Percentiles rank a stretch among this genome's conserved stretches.
phyloP scores from a whole-genome alignment of 2,888 invertebrate species.

The Autographa pulchrina region DNA sequence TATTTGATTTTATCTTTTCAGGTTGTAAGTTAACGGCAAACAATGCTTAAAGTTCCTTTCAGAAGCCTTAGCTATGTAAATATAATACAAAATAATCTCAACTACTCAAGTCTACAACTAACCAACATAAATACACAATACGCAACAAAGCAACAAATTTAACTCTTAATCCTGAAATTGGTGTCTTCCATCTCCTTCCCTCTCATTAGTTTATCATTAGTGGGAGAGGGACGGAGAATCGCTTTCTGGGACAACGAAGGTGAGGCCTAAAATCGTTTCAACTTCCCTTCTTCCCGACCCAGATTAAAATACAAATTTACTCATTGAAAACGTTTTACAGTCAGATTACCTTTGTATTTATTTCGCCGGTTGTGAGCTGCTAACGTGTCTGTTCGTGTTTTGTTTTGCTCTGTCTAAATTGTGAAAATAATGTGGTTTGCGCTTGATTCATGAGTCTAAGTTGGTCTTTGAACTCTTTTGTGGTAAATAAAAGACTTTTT shows the following conservation, averaged over 20 bases:
- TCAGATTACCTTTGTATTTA: conserved; percentile 76
- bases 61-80: conserved; percentile 14
- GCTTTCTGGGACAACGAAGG: conserved; percentile 44
- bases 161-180: conserved; percentile 50
- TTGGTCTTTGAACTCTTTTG: not conserved
- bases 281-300: conserved; percentile 55
- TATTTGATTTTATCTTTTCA: too few relatives aligned
- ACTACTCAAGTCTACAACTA: conserved; percentile 41
- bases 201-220: not conserved
- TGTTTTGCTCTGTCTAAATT: conserved; percentile 24
- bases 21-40: not conserved
- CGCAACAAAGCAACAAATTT: conserved; percentile 56
- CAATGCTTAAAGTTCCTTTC: conserved; percentile 6
- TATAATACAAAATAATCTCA: conserved; percentile 17
- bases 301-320: conserved; percentile 84
- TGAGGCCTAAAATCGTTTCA: conserved; percentile 55
- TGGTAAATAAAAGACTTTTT: too few relatives aligned
- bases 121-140: conserved; percentile 53
- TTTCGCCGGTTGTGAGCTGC: conserved; percentile 55
- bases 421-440: conserved; percentile 6
- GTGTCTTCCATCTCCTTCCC: conserved; percentile 36
- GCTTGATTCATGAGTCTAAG: conserved; percentile 8
- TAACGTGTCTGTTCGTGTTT: conserved; percentile 34
- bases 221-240: conserved; percentile 23
- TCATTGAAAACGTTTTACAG: conserved; percentile 81